phyloP scores from a whole-genome alignment of 2,113 vertebrate species.

The Polyodon spathula region DNA sequence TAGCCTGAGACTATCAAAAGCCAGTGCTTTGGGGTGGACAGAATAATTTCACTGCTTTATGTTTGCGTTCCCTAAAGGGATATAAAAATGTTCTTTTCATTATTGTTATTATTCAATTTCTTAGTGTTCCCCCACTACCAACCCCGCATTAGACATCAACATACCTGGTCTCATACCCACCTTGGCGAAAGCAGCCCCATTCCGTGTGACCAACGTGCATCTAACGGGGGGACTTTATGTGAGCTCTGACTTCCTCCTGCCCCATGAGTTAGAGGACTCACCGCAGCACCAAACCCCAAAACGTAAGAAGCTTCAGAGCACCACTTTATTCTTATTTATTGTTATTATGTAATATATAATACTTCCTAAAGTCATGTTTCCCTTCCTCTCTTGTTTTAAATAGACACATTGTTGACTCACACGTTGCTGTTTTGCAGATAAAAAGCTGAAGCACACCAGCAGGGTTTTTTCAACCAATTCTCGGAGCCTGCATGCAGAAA shows the following conservation, averaged over 20 bases:
- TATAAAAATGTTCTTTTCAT: too few relatives aligned
- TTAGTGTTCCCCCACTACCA: constrained; percentile 34
- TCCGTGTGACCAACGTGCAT: constrained; percentile 46
- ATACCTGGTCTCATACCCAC: constrained; percentile 41
- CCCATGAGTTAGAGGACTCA: constrained; percentile 43
- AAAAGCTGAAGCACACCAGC: constrained; percentile 46
- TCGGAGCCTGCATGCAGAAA: constrained; percentile 44
- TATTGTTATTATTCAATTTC: too few relatives aligned
- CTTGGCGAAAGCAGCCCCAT: constrained; percentile 33
- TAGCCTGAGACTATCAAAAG: too few relatives aligned
- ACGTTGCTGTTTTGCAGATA: constrained; percentile 45
- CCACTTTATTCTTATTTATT: background rate
- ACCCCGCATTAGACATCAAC: constrained; percentile 34
- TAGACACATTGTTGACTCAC: constrained; percentile 16
- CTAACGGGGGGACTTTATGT: constrained; percentile 39
- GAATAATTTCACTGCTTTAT: too few relatives aligned
- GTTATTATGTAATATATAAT: constrained; percentile 12
- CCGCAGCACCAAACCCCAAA: constrained; percentile 35
- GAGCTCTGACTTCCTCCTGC: constrained; percentile 35
- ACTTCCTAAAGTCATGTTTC: too few relatives aligned
- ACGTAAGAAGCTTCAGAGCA: constrained; percentile 29
- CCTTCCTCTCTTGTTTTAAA: background rate
- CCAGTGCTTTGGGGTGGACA: too few relatives aligned
- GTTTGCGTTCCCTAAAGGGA: too few relatives aligned
- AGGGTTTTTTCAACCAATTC: constrained; percentile 30